A percentile compares a stretch with the other conserved stretches of the same genome.
phyloP scores from a whole-genome alignment of 2,888 invertebrate genomes.

The Rhamphomyia laevipes region DNA sequence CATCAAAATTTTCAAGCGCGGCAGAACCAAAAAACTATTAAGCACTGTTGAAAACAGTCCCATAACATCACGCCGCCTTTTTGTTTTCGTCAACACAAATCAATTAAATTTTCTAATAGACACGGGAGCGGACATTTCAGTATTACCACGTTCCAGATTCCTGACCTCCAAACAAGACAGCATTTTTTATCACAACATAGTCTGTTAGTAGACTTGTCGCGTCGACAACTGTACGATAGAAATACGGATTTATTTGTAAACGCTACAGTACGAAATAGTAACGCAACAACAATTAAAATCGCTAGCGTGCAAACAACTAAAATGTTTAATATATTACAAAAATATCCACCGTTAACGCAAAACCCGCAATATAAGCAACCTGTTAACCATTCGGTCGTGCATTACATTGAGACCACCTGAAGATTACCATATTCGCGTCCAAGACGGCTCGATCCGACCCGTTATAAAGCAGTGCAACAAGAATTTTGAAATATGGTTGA shows the following conservation, averaged over 20 bases:
- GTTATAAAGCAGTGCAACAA: slow-evolving; percentile 2
- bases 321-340: background rate
- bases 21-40: background rate
- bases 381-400: background rate
- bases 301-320: background rate
- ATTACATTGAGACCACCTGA: background rate
- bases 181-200: no score
- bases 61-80: background rate
- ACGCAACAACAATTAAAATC: background rate
- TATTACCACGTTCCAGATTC: no score
- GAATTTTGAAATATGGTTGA: background rate
- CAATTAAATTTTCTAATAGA: background rate
- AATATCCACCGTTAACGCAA: background rate
- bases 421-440: background rate
- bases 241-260: background rate
- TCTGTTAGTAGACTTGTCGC: slow-evolving; percentile 2
- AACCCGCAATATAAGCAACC: background rate
- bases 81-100: background rate
- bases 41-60: background rate
- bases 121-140: background rate
- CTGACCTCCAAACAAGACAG: no score
- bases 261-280: background rate
- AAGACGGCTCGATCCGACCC: background rate
- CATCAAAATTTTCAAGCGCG: no score
- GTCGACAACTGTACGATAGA: background rate